Conservation (phyloP, 1,140 invertebrate genomes). For the Drosophila auraria region DNA sequence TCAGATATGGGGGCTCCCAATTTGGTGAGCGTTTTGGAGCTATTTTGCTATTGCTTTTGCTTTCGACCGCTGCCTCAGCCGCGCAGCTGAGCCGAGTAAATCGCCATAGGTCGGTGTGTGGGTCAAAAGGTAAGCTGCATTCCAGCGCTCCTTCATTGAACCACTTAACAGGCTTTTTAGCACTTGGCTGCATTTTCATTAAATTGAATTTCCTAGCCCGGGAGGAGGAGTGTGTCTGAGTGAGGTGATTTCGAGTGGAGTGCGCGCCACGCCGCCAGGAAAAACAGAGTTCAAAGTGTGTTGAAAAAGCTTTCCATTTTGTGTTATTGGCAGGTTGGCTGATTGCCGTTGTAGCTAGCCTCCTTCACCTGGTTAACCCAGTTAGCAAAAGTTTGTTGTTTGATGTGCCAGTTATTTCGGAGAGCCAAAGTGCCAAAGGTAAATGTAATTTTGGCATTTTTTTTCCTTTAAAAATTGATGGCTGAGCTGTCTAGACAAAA, state of each 20-base stretch:
- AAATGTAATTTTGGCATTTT: conserved; percentile 45
- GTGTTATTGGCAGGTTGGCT: conserved; percentile 53
- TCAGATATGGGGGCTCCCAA: conserved; percentile 21
- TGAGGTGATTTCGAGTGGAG: conserved; percentile 33
- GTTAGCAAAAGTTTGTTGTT: conserved; percentile 68
- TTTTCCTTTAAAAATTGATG: conserved; percentile 25
- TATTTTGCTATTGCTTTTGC: conserved; percentile 18
- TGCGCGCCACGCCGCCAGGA: background rate
- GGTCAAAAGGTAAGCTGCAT: conserved; percentile 52
- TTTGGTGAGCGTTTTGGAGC: conserved; percentile 29
- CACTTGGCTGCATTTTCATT: conserved; percentile 67
- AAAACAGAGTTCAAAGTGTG: conserved; percentile 49
- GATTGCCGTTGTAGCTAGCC: conserved; percentile 2
- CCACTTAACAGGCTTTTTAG: conserved; percentile 63
- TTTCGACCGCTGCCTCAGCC: conserved; percentile 4
- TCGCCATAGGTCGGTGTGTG: conserved; percentile 14
- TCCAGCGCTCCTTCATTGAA: conserved; percentile 17
- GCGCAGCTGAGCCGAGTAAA: conserved; percentile 3
- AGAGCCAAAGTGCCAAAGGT: conserved; percentile 19
- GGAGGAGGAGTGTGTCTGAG: conserved; percentile 29
- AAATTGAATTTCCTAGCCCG: conserved; percentile 61
- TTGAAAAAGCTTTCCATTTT: conserved; percentile 50
- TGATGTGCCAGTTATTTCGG: conserved; percentile 62
- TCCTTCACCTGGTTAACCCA: conserved; percentile 59
- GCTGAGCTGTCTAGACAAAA: conserved; percentile 28